Evolutionary conservation across 2,888 invertebrate species (phyloP).

Genomic region (Oxystoma pomonae): DNA sequence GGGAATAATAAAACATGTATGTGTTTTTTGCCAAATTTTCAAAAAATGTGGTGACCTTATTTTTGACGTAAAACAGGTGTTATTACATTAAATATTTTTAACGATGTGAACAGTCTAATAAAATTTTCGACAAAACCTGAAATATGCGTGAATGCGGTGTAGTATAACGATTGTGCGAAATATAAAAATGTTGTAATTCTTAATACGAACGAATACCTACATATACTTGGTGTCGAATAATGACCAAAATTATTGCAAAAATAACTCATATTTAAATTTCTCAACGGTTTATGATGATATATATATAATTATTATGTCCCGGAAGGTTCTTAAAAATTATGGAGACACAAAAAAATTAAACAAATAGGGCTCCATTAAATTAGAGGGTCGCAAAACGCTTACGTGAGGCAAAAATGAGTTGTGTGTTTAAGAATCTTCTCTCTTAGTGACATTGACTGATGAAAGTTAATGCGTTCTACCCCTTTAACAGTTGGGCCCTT

Average conservation of each 20-base stretch:
- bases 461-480: constrained; percentile 29
- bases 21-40: too few relatives aligned
- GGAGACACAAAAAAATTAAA: constrained; percentile 14
- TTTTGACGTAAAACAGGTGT: neutral
- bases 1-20: too few relatives aligned
- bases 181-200: neutral
- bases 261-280: neutral
- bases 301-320: neutral
- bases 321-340: neutral
- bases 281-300: neutral
- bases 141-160: neutral
- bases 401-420: constrained; percentile 30
- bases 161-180: neutral
- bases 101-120: neutral
- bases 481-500: constrained; percentile 13
- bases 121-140: neutral
- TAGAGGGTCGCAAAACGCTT: constrained; percentile 13
- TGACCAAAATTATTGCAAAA: neutral
- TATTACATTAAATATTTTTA: neutral
- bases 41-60: neutral
- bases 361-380: constrained; percentile 18
- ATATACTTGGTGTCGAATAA: neutral
- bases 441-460: constrained; percentile 38
- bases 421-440: constrained; percentile 35
- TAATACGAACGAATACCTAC: neutral